Evolutionary conservation across 1,140 invertebrate genomes (phyloP), one percentile per base, ranked within the genome.

Genomic region (Scaptomyza graminum): DNA sequence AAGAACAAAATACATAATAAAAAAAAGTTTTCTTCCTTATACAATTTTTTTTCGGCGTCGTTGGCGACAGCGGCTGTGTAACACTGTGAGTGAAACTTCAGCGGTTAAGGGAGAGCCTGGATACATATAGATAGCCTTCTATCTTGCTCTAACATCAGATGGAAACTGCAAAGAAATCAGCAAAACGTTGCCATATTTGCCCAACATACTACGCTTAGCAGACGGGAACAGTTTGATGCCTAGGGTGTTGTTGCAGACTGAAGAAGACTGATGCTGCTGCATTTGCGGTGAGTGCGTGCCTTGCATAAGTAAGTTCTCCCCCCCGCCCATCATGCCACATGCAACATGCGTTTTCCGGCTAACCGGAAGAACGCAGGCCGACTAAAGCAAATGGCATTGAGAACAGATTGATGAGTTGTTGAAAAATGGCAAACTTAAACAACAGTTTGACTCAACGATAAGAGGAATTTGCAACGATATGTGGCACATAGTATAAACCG

Each of bases 341-440:
- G 16, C 28, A 5, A 11, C 25, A 16, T 52, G 39, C 31, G 3
- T 31, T 51, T 64, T 57, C 46, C 39, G 61, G 46, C 28, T 37
- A 31, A 1, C 47, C 63, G 77, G 57, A 68, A 79, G 63, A 62
- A 59, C 72, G 65, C 72, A 67, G 65, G 81, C 73, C 69, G 69
- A 60, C 78, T 60, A 56, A 68, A 67, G 65, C 79, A 75, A 75
- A 65, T 50, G 56, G 61, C 70, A 79, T 76, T 76, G 83, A 76
- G 44, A 34, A 87, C 83, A 87, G 83, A 87, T 87, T 87, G 83
- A 87, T 87, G 83, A 87, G 83, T 88, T 88, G 83, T 88, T 87
- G 83, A 88, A 88, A 88, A 87, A 88, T 87, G 72, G 83, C 83
- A 83, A 87, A 87, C 79, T 88, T 88, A 88, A 87, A 87, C 83